Base-by-base conservation (phyloP, 2,888 invertebrate species). In the Ennomos fuscantarius region DNA sequence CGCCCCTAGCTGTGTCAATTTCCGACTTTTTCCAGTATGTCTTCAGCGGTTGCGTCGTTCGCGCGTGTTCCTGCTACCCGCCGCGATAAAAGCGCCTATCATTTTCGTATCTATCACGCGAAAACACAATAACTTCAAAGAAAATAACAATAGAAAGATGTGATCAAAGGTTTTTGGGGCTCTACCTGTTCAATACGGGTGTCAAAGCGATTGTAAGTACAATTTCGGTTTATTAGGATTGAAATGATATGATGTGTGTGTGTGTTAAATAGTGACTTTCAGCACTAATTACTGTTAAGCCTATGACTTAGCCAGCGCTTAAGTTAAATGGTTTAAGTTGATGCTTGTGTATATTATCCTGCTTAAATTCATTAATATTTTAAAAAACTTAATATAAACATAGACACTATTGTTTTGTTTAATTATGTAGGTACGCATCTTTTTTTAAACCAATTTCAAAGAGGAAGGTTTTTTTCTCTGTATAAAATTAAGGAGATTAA, bases 1-100 rank as follows among this genome's bases (percentile, higher is more conserved):
- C 82, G 71, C 44, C 86, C 70, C 83, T 86, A 79, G 76, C 70
- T 65, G 78, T 79, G 82, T 79, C 72, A 82, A 81, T 84, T 87
- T 84, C 80, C 76, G 76, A 79, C 72, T 80, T 81, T 79, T 69
- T 79, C 71, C 80, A 66, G 79, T 57, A 15, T 36, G 43, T 76
- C 76, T 81, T 66, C 74, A 73, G 66, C 79, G 66, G 66, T 70
- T 62, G 70, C 56, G 54, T 54, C 47, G 67, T 32, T 41, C 56
- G 73, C 69, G 65, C 65, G 81, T 70, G 54, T 59, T 37, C 50
- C 15, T 11, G 10, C 39, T 8, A 1, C 24, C 12, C 8, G 2
- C 13, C 35, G 31, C 45, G 33, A 37, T 51, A 48, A 45, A 12
- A 55, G 12, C 45, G 63, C 63, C 66, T 65, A 65, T 24, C 31